Evolutionary conservation across 1,140 invertebrate genomes (phyloP).

Genomic region (Drosophila serrata): DNA sequence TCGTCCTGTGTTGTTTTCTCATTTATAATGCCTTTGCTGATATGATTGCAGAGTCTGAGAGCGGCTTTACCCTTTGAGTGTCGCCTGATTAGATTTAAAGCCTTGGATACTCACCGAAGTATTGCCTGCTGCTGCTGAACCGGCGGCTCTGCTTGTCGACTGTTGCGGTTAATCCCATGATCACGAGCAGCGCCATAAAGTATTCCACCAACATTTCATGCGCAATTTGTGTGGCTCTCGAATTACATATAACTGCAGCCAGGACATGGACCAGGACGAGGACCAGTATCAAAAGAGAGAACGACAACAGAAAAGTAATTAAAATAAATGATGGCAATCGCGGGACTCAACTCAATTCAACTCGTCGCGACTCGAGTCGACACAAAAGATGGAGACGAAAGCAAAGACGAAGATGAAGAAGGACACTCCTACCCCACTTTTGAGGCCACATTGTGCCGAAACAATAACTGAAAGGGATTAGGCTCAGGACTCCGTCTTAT

Average conservation of each 20-base stretch:
- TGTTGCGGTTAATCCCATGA: constrained; percentile 85
- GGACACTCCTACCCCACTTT: constrained; percentile 12
- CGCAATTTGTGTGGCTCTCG: constrained; percentile 80
- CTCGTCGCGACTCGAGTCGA: constrained; percentile 10
- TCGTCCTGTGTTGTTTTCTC: background rate
- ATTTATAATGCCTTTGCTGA: constrained; percentile 36
- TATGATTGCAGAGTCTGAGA: constrained; percentile 17
- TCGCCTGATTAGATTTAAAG: constrained; percentile 54
- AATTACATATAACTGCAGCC: constrained; percentile 76
- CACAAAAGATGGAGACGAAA: constrained; percentile 33
- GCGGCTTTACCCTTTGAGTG: constrained; percentile 36
- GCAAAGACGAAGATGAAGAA: constrained; percentile 27
- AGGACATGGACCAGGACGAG: constrained; percentile 20
- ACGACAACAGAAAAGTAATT: constrained; percentile 75
- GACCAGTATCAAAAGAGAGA: constrained; percentile 5
- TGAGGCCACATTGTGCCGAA: constrained; percentile 18
- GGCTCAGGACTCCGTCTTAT: constrained; percentile 67
- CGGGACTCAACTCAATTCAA: constrained; percentile 46
- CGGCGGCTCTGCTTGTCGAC: constrained; percentile 73
- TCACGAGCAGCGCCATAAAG: constrained; percentile 83
- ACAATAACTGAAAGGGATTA: constrained; percentile 69
- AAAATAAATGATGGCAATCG: constrained; percentile 82
- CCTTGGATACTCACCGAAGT: constrained; percentile 72
- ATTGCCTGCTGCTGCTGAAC: constrained; percentile 45
- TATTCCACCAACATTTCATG: constrained; percentile 85